phyloP scores from a whole-genome alignment of 1,140 invertebrate genomes.

The Pogonomyrmex californicus region DNA sequence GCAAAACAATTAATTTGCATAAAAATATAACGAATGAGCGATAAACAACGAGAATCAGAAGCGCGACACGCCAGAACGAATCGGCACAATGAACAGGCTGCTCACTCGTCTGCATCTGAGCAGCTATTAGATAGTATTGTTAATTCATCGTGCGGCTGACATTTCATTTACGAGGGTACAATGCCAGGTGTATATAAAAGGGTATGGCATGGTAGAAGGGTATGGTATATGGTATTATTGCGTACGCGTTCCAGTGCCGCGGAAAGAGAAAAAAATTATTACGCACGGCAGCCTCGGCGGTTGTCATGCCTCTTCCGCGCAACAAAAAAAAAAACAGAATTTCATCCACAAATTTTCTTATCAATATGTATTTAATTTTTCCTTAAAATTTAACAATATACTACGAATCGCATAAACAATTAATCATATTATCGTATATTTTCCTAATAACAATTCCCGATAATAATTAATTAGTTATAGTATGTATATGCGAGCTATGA shows the following conservation, averaged over 20 bases:
- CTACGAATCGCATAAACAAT: not conserved
- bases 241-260: conserved; percentile 5
- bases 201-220: not conserved
- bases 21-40: conserved; percentile 68
- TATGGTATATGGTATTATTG: conserved; percentile 15
- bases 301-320: conserved; percentile 1
- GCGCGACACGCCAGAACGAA: conserved; percentile 60
- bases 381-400: not conserved
- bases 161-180: conserved; percentile 82
- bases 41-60: conserved; percentile 68
- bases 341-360: not conserved
- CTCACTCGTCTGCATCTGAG: conserved; percentile 77
- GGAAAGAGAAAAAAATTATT: conserved; percentile 43
- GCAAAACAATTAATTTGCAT: conserved; percentile 69
- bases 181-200: conserved; percentile 60
- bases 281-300: conserved; percentile 20
- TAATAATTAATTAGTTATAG: not conserved
- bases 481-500: not conserved
- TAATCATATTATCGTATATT: not conserved
- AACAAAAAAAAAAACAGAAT: conserved; percentile 4
- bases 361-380: conserved; percentile 4
- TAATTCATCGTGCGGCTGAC: conserved; percentile 84
- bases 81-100: conserved; percentile 74
- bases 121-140: conserved; percentile 84
- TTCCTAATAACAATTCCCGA: not conserved